These are phyloP conservation scores for Beroe ovata DNA, from an alignment of 37 sponge, comb jelly and placozoan species.

Conservation along the genomic window DNA sequence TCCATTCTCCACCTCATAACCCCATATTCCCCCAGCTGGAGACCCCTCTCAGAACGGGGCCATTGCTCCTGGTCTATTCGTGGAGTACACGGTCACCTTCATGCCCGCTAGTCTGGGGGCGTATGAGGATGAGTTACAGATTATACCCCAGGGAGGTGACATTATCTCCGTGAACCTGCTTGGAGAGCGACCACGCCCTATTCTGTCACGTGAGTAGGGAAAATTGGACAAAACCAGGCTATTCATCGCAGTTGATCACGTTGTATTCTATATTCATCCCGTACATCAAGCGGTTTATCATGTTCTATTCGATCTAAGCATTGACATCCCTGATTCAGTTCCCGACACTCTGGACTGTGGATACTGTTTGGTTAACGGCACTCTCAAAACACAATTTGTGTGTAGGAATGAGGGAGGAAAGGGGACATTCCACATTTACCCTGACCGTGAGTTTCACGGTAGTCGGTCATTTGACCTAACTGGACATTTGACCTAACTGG, in stretches of 20 bases:
- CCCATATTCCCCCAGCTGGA: neutral
- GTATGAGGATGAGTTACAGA: constrained; percentile 30
- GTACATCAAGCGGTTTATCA: too few relatives aligned
- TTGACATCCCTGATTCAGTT: too few relatives aligned
- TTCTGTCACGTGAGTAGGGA: constrained; percentile 20
- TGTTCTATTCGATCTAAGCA: too few relatives aligned
- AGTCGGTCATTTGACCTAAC: too few relatives aligned
- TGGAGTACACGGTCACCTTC: constrained; percentile 65
- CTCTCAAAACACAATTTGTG: constrained; percentile 43
- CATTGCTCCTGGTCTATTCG: constrained; percentile 39
- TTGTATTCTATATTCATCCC: too few relatives aligned
- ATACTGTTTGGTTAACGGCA: constrained; percentile 57
- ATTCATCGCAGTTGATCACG: neutral
- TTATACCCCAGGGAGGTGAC: constrained; percentile 40
- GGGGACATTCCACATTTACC: constrained; percentile 39
- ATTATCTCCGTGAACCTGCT: constrained; percentile 1
- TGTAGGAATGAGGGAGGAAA: constrained; percentile 44
- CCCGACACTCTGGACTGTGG: constrained; percentile 59
- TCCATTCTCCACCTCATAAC: too few relatives aligned
- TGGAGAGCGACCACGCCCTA: constrained; percentile 12
- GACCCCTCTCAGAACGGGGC: constrained; percentile 50
- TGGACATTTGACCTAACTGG: too few relatives aligned
- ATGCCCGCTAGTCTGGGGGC: constrained; percentile 25
- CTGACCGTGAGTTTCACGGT: constrained; percentile 4
- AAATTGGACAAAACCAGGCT: neutral